These are phyloP conservation scores for Patella ulyssiponensis DNA, from an alignment of 2,888 invertebrate species.

Conservation along the genomic window DNA sequence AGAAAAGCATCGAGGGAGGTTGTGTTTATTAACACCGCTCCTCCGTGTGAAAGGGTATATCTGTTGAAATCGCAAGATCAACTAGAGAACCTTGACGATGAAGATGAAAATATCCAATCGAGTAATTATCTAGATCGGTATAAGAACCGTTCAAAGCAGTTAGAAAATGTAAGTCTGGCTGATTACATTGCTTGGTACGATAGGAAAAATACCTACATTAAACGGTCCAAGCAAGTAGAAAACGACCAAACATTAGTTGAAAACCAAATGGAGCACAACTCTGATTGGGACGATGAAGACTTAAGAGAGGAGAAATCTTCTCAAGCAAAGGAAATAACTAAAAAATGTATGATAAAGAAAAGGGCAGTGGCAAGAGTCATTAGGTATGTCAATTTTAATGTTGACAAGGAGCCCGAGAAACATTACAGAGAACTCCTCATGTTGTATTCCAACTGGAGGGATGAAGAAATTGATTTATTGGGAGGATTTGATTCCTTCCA, in stretches of 20 bases:
- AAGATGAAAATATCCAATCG: slow-evolving; percentile 33
- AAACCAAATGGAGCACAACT: too few relatives aligned
- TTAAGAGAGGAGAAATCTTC: slow-evolving; percentile 18
- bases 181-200: slow-evolving; percentile 37
- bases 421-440: slow-evolving; percentile 55
- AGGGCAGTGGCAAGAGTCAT: slow-evolving; percentile 25
- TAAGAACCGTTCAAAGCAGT: slow-evolving; percentile 30
- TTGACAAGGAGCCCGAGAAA: slow-evolving; percentile 45
- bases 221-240: background rate
- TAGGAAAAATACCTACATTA: background rate
- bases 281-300: slow-evolving; percentile 25
- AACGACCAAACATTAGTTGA: too few relatives aligned
- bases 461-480: slow-evolving; percentile 45
- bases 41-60: too few relatives aligned
- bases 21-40: slow-evolving; percentile 46
- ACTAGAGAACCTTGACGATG: too few relatives aligned
- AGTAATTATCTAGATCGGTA: slow-evolving; percentile 37
- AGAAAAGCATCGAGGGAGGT: slow-evolving; percentile 32
- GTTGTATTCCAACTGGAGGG: slow-evolving; percentile 49
- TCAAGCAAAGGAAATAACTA: slow-evolving; percentile 27
- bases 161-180: slow-evolving; percentile 34
- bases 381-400: slow-evolving; percentile 42
- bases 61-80: too few relatives aligned
- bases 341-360: slow-evolving; percentile 18
- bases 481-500: background rate